Conservation (phyloP, 2,797 vertebrate species). For the Gorsachius magnificus region DNA sequence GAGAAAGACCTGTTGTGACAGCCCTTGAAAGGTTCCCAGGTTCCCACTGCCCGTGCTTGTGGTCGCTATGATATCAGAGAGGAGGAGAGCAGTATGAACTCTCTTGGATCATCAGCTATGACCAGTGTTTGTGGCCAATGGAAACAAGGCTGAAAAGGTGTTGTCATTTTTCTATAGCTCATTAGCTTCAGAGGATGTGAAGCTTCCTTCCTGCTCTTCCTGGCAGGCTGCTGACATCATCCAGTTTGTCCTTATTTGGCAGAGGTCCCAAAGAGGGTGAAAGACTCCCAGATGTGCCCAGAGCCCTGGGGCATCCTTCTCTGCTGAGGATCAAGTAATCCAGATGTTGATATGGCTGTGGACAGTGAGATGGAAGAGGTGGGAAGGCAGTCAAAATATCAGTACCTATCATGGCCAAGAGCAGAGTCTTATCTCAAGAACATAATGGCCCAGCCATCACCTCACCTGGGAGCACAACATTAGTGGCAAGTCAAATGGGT, state of each 20-base stretch:
- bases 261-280: background rate
- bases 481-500: background rate
- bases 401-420: background rate
- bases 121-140: background rate
- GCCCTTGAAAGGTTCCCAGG: background rate
- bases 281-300: background rate
- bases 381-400: background rate
- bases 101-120: background rate
- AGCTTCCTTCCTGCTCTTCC: conserved; percentile 1
- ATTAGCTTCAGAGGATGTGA: background rate
- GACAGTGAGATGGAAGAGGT: background rate
- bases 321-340: background rate
- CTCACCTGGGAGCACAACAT: background rate
- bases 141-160: background rate
- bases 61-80: background rate
- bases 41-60: background rate
- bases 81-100: background rate
- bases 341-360: background rate
- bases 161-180: background rate
- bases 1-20: background rate
- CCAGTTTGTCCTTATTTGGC: background rate
- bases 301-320: background rate
- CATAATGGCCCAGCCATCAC: background rate
- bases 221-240: background rate
- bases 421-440: background rate